phyloP scores from a whole-genome alignment of 2,888 invertebrate genomes.

The Lacanobia oleracea region DNA sequence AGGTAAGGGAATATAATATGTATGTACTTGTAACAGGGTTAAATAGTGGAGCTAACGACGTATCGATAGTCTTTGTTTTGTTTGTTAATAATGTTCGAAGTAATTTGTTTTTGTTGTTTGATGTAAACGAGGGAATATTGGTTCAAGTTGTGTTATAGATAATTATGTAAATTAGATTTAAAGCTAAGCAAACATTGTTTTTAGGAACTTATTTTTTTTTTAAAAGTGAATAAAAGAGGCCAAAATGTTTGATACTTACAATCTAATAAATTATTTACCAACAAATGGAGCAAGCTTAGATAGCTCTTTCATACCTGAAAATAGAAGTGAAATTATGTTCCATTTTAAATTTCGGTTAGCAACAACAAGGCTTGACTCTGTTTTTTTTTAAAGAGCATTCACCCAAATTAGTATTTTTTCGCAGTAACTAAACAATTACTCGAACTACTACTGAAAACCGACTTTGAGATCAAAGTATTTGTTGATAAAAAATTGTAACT shows the following conservation, averaged over 20 bases:
- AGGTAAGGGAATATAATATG: slow-evolving; percentile 11
- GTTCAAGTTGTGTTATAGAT: not conserved
- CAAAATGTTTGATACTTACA: not conserved
- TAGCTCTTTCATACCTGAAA: not conserved
- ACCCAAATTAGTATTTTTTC: too few species aligned
- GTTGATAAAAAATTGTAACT: too few species aligned
- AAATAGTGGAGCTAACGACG: slow-evolving; percentile 31
- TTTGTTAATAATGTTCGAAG: not conserved
- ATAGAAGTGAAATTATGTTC: not conserved
- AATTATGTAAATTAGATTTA: not conserved
- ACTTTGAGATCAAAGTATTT: too few species aligned
- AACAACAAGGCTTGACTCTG: too few species aligned
- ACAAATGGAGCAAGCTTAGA: not conserved
- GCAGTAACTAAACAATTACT: not conserved
- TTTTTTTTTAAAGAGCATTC: too few species aligned
- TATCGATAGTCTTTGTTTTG: slow-evolving; percentile 24
- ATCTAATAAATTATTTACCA: not conserved
- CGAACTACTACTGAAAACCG: too few species aligned
- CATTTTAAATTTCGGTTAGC: not conserved
- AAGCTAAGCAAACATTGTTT: not conserved
- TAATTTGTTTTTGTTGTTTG: slow-evolving; percentile 2
- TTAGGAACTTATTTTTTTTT: too few species aligned
- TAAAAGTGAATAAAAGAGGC: not conserved
- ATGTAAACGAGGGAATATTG: not conserved
- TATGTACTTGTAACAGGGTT: slow-evolving; percentile 10